A percentile compares a stretch with the other conserved stretches of the same genome.
phyloP scores from a whole-genome alignment of 2,797 vertebrate species.

The Helarctos malayanus region DNA sequence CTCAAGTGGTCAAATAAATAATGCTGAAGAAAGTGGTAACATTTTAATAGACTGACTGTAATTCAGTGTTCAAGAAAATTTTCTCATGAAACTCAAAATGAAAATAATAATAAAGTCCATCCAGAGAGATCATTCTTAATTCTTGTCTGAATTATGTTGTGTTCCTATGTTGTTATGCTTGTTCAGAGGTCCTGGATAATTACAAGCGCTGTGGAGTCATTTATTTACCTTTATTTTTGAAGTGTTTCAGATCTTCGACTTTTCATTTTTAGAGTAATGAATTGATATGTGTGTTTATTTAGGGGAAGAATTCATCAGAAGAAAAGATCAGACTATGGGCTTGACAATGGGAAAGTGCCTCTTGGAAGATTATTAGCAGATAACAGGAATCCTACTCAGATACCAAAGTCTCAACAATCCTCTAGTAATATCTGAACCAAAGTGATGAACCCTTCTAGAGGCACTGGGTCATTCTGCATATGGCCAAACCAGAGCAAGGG shows the following conservation, averaged over 20 bases:
- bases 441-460: neutral
- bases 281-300: conserved; percentile 9
- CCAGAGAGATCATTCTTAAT: conserved; percentile 63
- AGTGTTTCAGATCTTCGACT: conserved; percentile 4
- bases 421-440: neutral
- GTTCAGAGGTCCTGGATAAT: conserved; percentile 67
- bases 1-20: conserved; percentile 68
- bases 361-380: neutral
- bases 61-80: conserved; percentile 69
- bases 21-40: conserved; percentile 56
- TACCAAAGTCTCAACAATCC: neutral
- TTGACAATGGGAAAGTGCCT: neutral
- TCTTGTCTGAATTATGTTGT: conserved; percentile 71
- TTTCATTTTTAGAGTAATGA: conserved; percentile 24
- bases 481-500: neutral
- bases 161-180: conserved; percentile 46
- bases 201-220: neutral
- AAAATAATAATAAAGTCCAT: conserved; percentile 72
- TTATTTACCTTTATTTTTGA: conserved; percentile 43
- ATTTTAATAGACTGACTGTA: conserved; percentile 72
- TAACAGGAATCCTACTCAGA: neutral
- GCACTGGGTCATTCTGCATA: neutral
- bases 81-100: conserved; percentile 75
- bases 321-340: neutral
- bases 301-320: neutral